Evolutionary conservation across 2,113 vertebrate genomes (phyloP).

Genomic region (Taxidea taxus): DNA sequence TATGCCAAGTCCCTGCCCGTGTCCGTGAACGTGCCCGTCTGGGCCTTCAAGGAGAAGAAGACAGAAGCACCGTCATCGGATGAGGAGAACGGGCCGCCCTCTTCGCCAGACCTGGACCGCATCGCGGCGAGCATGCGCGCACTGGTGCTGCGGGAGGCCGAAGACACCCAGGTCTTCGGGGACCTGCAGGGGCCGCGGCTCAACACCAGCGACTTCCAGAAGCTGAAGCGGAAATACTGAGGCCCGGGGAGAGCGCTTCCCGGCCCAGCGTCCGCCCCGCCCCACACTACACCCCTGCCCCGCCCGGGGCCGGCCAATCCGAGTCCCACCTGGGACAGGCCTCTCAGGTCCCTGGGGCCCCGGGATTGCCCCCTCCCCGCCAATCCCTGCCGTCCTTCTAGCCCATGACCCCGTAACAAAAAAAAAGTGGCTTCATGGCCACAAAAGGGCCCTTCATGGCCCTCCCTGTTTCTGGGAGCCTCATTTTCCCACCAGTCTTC

Average conservation of each 20-base stretch:
- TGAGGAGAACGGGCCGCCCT: slow-evolving; percentile 87
- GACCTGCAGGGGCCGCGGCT: slow-evolving; percentile 92
- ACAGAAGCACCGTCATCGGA: slow-evolving; percentile 80
- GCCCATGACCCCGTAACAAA: too few species aligned
- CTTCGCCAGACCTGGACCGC: slow-evolving; percentile 91
- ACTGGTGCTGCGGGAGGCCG: slow-evolving; percentile 88
- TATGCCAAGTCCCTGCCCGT: slow-evolving; percentile 92
- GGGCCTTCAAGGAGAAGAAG: slow-evolving; percentile 87
- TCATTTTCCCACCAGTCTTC: neutral
- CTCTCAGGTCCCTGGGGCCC: neutral
- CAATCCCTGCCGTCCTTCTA: neutral
- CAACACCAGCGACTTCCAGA: slow-evolving; percentile 93
- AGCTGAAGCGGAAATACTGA: slow-evolving; percentile 82
- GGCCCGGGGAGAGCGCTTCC: neutral
- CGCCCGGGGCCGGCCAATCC: neutral
- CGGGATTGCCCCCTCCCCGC: neutral
- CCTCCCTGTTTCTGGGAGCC: neutral
- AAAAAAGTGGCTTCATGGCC: too few species aligned
- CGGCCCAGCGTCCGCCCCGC: neutral
- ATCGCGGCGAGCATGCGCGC: slow-evolving; percentile 95
- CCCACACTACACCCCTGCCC: slow-evolving; percentile 29
- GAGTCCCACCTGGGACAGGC: neutral
- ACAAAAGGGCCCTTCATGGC: too few species aligned
- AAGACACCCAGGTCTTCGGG: slow-evolving; percentile 93
- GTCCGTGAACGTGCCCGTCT: slow-evolving; percentile 91